Conservation (phyloP, 2,797 vertebrate genomes). For the Taenioides sp. region DNA sequence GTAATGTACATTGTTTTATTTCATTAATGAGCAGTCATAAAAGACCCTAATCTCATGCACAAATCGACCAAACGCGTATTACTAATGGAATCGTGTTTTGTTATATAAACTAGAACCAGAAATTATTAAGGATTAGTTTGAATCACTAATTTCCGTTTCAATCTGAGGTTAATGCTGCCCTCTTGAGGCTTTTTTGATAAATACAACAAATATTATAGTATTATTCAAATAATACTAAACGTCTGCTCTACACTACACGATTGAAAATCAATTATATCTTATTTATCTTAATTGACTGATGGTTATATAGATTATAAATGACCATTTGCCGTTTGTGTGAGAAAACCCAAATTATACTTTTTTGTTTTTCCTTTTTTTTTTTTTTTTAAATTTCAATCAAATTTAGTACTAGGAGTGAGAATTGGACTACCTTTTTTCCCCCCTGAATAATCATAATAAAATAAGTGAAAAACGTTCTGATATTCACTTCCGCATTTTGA, state of each 20-base stretch:
- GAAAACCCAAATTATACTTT: too few relatives aligned
- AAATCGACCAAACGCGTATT: too few relatives aligned
- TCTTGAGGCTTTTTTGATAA: constrained; percentile 30
- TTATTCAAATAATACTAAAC: background rate
- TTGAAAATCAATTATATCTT: background rate
- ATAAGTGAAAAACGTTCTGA: background rate
- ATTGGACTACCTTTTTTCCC: background rate
- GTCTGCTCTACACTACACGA: background rate
- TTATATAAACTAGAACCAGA: background rate
- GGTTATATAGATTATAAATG: too few relatives aligned
- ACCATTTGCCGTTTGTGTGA: too few relatives aligned
- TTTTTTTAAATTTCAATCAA: too few relatives aligned
- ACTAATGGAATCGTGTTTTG: too few relatives aligned
- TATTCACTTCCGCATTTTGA: constrained; percentile 7
- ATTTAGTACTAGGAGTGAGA: too few relatives aligned
- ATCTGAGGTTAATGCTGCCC: constrained; percentile 18
- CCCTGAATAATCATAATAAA: background rate
- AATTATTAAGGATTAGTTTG: background rate
- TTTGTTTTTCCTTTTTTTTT: too few relatives aligned
- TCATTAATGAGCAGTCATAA: too few relatives aligned
- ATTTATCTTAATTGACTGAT: background rate
- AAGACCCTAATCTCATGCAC: too few relatives aligned
- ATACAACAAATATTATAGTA: background rate
- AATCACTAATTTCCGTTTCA: too few relatives aligned
- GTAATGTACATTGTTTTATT: background rate